Evolutionary conservation across 1,140 invertebrate genomes (phyloP).

Genomic region (Popillia japonica): DNA sequence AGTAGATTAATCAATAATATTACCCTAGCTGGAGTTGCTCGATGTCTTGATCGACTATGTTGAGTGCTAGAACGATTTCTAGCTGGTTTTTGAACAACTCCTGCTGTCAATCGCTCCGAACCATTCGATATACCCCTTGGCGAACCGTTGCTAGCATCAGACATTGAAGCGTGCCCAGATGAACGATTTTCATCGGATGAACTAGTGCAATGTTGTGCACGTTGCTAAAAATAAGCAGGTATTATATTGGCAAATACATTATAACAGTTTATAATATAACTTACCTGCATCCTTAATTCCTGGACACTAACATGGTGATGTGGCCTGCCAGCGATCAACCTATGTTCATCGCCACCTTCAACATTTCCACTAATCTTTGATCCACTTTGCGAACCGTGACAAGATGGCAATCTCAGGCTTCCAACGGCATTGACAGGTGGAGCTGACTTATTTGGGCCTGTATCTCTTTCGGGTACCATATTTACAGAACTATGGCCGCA

Average conservation of each 20-base stretch:
- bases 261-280: background rate
- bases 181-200: constrained; percentile 89
- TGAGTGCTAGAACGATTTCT: constrained; percentile 64
- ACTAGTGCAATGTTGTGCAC: constrained; percentile 83
- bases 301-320: constrained; percentile 72
- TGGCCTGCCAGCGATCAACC: constrained; percentile 59
- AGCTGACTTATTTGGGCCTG: constrained; percentile 61
- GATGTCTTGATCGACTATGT: constrained; percentile 69
- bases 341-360: constrained; percentile 62
- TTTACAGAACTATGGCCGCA: constrained; percentile 60
- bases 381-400: constrained; percentile 47
- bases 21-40: constrained; percentile 63
- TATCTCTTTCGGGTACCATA: constrained; percentile 69
- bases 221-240: constrained; percentile 63
- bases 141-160: constrained; percentile 78
- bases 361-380: constrained; percentile 61
- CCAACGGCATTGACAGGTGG: constrained; percentile 58
- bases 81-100: constrained; percentile 69
- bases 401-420: constrained; percentile 48
- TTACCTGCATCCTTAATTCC: constrained; percentile 65
- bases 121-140: constrained; percentile 69
- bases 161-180: constrained; percentile 91
- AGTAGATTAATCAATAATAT: background rate
- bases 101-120: constrained; percentile 74
- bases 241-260: background rate